Percentiles rank a stretch among this genome's conserved stretches.
phyloP scores from a whole-genome alignment of 2,113 vertebrate species.

The Ibidorhyncha struthersii region DNA sequence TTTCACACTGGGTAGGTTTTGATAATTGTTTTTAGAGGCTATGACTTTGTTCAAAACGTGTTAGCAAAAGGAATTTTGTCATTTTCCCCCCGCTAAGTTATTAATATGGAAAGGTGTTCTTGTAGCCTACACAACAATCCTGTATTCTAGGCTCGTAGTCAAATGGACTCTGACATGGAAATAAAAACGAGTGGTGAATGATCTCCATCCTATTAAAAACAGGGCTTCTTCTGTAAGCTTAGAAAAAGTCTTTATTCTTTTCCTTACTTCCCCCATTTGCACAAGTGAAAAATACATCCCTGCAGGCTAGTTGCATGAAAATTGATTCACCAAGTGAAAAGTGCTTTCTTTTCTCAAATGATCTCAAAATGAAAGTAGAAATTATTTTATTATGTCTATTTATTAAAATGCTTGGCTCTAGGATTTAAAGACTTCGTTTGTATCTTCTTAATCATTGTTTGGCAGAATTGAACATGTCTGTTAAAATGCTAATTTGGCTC shows the following conservation, averaged over 20 bases:
- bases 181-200: neutral
- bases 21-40: conserved; percentile 25
- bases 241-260: neutral
- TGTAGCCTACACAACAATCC: neutral
- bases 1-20: neutral
- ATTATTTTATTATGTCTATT: neutral
- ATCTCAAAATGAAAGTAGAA: neutral
- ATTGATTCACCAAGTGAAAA: neutral
- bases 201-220: neutral
- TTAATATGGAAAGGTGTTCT: neutral
- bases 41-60: neutral
- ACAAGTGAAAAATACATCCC: neutral
- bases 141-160: neutral
- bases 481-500: neutral
- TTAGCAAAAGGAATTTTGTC: neutral
- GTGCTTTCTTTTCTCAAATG: neutral
- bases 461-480: neutral
- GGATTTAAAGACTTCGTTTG: neutral
- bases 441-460: neutral
- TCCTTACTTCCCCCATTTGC: neutral
- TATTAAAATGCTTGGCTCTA: neutral
- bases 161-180: neutral
- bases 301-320: neutral
- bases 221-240: neutral
- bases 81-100: accelerated